These are phyloP conservation scores for Mugil cephalus DNA, from an alignment of 2,113 vertebrate genomes.

Conservation along the genomic window DNA sequence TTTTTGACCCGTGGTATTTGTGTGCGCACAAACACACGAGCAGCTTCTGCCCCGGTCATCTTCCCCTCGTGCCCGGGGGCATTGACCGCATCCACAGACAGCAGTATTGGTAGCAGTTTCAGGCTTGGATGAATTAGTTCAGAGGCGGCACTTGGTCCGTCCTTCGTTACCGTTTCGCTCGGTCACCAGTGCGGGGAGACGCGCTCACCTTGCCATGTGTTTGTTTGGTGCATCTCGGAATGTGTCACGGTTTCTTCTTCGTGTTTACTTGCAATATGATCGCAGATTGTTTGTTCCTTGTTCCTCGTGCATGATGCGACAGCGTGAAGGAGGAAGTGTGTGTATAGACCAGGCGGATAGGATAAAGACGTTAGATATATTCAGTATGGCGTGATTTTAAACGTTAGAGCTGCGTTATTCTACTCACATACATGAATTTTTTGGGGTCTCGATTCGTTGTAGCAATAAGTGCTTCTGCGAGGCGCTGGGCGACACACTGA, in stretches of 20 bases:
- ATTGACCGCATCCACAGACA: slow-evolving; percentile 26
- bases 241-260: slow-evolving; percentile 14
- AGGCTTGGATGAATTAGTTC: neutral
- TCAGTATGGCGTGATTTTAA: slow-evolving; percentile 12
- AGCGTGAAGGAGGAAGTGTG: neutral
- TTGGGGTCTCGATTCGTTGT: slow-evolving; percentile 28
- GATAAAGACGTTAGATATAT: neutral
- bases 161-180: slow-evolving; percentile 24
- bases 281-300: slow-evolving; percentile 32
- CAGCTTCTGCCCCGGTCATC: neutral
- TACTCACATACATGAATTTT: slow-evolving; percentile 4
- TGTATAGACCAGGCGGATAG: slow-evolving; percentile 9
- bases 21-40: neutral
- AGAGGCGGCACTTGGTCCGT: no score
- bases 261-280: slow-evolving; percentile 64
- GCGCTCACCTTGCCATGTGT: slow-evolving; percentile 12
- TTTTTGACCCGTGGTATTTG: neutral
- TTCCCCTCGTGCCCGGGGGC: slow-evolving; percentile 30
- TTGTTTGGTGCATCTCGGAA: slow-evolving; percentile 7
- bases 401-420: neutral
- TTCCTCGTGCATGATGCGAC: slow-evolving; percentile 8
- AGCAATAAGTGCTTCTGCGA: slow-evolving; percentile 76
- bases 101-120: slow-evolving; percentile 54
- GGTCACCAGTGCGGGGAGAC: slow-evolving; percentile 17
- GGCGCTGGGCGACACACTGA: slow-evolving; percentile 25